phyloP scores from a whole-genome alignment of 2,888 invertebrate genomes.

The Willowsia nigromaculata region DNA sequence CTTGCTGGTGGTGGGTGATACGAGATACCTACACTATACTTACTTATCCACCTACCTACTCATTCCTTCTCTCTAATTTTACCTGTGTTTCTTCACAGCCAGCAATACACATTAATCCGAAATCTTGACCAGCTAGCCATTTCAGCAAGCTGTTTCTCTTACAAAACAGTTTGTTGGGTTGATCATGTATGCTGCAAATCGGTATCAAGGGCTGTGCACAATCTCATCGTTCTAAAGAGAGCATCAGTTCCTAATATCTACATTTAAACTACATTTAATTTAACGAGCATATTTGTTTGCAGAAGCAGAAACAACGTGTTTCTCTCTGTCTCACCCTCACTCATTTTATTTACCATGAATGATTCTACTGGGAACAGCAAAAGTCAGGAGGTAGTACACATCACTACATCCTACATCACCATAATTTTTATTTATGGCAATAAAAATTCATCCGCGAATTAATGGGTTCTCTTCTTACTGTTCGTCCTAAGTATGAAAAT shows the following conservation, averaged over 20 bases:
- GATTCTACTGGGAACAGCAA: background rate
- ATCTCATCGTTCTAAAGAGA: constrained; percentile 52
- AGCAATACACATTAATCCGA: background rate
- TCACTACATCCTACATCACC: background rate
- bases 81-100: background rate
- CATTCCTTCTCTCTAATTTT: background rate
- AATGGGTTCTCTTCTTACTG: constrained; percentile 12
- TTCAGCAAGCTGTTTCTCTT: background rate
- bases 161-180: background rate
- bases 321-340: background rate
- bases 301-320: constrained; percentile 28
- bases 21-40: background rate
- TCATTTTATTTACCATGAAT: background rate
- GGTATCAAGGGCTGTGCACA: background rate
- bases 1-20: background rate
- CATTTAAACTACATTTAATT: constrained; percentile 44
- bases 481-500: background rate
- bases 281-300: constrained; percentile 68
- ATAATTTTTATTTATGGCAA: constrained; percentile 29
- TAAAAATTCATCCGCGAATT: constrained; percentile 63
- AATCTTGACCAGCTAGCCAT: constrained; percentile 8
- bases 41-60: background rate
- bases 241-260: constrained; percentile 54
- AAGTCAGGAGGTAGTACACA: background rate
- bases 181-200: background rate